Conservation (phyloP, 2,888 invertebrate species). For the Hyposoter didymator region DNA sequence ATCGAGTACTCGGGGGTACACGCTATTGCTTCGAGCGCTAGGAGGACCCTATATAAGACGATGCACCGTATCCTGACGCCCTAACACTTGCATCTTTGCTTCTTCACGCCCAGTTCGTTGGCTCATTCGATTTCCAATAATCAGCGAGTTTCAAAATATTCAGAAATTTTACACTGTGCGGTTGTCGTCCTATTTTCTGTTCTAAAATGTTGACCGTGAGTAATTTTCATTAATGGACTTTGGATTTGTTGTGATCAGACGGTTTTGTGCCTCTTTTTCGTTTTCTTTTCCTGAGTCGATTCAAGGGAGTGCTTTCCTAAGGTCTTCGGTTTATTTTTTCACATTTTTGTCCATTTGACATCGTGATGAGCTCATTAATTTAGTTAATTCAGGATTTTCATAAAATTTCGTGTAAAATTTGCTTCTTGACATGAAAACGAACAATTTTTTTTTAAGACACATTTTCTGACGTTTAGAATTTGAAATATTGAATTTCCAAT, state of each 20-base stretch:
- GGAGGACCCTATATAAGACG: constrained; percentile 80
- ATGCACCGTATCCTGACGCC: constrained; percentile 70
- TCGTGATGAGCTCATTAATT: background rate
- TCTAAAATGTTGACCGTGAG: constrained; percentile 60
- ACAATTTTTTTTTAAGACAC: no score
- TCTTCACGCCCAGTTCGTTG: constrained; percentile 34
- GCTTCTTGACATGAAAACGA: no score
- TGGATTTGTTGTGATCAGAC: constrained; percentile 8
- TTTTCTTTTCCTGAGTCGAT: background rate
- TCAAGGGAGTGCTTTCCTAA: background rate
- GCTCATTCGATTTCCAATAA: background rate
- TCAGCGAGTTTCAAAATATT: constrained; percentile 8
- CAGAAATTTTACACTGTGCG: no score
- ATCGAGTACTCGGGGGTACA: constrained; percentile 39
- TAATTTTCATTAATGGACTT: constrained; percentile 28
- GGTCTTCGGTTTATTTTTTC: background rate
- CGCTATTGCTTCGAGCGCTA: constrained; percentile 63
- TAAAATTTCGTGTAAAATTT: no score
- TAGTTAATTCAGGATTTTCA: no score
- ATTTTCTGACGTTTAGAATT: no score
- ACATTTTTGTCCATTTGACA: no score
- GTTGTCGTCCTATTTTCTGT: background rate
- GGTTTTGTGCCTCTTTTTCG: background rate
- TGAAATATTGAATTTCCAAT: no score
- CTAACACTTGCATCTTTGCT: constrained; percentile 61